Base-by-base conservation (phyloP, 2,888 invertebrate species). In the Habroteleia sp. region DNA sequence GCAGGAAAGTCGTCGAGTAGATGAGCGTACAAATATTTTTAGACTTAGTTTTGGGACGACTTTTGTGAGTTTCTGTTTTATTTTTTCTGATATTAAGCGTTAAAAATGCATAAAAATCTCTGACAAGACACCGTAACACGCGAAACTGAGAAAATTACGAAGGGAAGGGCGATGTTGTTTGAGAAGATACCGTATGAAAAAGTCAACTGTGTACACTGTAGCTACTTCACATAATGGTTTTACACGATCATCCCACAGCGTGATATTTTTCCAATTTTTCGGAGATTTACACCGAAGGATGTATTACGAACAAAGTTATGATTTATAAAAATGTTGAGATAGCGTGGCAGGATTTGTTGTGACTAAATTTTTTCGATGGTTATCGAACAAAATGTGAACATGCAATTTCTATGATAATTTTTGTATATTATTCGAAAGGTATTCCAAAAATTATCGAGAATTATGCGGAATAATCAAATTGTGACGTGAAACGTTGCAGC, bases 241-340 rank as follows among this genome's bases (percentile, higher is more conserved):
- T 62, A 71, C 71, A 62, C 54, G 62, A 71, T 71, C 71, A 71
- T 62, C 62, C 27, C 39, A 11, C 23, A 16, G 25, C 6, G 46
- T 46, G 62, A 62, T 71, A 62, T 71, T 71, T 71, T 71, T 62
- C 62, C 62, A 71, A 71, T 71, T 71, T 71, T 58, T 54, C 17
- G 39, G 46, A 62, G 54, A 62, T 71, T 71, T 62, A 54, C 39
- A 39, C 46, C 10, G 33, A 14, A 39, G 44, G 52, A 54, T 62
- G 37, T 41, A 54, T 48, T 46, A 46, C 17, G 33, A 44, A 23
- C 10, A 20, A 27, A 52, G 58, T 52, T 46, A 20, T 35, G 69
- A 60, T 69, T 69, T 60, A 69, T 42, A 60, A 52, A 58, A 56
- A 50, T 25, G 20, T 52, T 16, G 27, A 41, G 23, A 27, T 33